Conservation (phyloP, 2,888 invertebrate genomes). For the Apodemia hepburni region DNA sequence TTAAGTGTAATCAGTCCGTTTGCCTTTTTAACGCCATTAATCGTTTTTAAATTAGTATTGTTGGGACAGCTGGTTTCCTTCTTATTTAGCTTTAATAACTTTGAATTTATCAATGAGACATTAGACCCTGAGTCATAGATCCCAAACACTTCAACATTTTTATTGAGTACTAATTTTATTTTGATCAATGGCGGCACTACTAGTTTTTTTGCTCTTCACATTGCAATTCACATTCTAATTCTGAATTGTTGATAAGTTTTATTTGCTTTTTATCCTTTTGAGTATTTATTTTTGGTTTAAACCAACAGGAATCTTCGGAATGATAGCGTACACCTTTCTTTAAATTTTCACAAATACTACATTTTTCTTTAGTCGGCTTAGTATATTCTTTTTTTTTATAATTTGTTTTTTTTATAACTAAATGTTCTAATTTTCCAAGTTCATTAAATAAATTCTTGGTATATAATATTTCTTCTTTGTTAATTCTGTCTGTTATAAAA, state of each 20-base stretch:
- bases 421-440: background rate
- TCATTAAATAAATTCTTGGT: background rate
- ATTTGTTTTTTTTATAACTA: background rate
- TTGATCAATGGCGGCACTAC: slow-evolving; percentile 19
- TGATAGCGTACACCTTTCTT: slow-evolving; percentile 29
- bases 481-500: slow-evolving; percentile 19
- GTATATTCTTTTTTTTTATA: slow-evolving; percentile 14
- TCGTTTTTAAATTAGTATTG: slow-evolving; percentile 1
- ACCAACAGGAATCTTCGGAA: slow-evolving; percentile 29
- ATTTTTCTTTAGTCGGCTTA: slow-evolving; percentile 25
- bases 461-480: background rate
- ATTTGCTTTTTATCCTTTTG: slow-evolving; percentile 15
- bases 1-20: slow-evolving; percentile 17
- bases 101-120: too few relatives aligned
- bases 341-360: slow-evolving; percentile 33
- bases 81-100: background rate
- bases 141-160: slow-evolving; percentile 24
- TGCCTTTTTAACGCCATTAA: too few relatives aligned
- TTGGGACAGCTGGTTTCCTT: background rate
- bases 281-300: slow-evolving; percentile 23
- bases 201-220: slow-evolving; percentile 35
- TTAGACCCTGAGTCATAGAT: too few relatives aligned
- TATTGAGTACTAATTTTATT: slow-evolving; percentile 24
- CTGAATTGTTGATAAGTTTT: slow-evolving; percentile 14
- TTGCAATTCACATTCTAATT: slow-evolving; percentile 29